phyloP scores from a whole-genome alignment of 1,140 invertebrate genomes.

The Elymnias hypermnestra region DNA sequence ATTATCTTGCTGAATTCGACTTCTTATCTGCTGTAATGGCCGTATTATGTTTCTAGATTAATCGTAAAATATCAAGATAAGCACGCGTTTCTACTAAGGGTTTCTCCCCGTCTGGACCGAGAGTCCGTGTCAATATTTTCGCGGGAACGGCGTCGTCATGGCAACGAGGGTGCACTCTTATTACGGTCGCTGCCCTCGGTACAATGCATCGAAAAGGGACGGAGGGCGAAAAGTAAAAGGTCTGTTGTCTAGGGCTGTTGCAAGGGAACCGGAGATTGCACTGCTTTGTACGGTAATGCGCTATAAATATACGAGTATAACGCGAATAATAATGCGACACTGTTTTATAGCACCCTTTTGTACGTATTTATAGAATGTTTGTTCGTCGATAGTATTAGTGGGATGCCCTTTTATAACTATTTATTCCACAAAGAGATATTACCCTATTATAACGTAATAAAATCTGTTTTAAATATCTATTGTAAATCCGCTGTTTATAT shows the following conservation, averaged over 20 bases:
- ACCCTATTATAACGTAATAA: no score
- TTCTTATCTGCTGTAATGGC: conserved; percentile 49
- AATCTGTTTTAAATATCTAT: no score
- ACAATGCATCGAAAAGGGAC: conserved; percentile 59
- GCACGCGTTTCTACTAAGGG: conserved; percentile 28
- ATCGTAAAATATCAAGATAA: conserved; percentile 53
- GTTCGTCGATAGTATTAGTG: no score
- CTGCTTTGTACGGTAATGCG: conserved; percentile 21
- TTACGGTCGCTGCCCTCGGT: conserved; percentile 60
- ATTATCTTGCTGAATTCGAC: conserved; percentile 7
- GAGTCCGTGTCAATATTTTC: conserved; percentile 60
- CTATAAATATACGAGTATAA: conserved; percentile 20
- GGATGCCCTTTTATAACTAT: no score
- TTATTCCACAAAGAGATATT: no score
- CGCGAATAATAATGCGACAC: background rate
- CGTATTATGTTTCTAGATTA: conserved; percentile 47
- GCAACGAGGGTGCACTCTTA: conserved; percentile 60
- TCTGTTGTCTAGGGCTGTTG: conserved; percentile 53
- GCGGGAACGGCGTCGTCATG: conserved; percentile 65
- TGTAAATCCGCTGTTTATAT: no score
- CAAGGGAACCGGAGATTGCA: conserved; percentile 37
- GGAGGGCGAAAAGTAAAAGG: conserved; percentile 51
- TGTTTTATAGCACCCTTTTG: no score
- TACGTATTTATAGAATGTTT: no score
- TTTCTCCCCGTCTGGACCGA: conserved; percentile 46